Evolutionary conservation across 1,140 invertebrate species (phyloP), one percentile per base, ranked within the genome.

Genomic region (Anthonomus grandis): DNA sequence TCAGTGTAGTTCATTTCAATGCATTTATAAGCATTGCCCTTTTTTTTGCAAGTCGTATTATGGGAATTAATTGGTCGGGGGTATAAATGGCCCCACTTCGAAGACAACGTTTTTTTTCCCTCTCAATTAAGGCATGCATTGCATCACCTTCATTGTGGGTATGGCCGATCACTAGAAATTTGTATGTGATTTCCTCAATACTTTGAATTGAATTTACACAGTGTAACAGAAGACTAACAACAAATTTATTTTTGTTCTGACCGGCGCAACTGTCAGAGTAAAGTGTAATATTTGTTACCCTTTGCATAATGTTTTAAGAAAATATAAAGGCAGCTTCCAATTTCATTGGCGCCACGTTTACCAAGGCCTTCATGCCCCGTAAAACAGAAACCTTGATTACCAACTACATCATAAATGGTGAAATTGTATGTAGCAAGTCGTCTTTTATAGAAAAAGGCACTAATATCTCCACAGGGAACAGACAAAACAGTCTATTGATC

Each of bases 281-380:
- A 31, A 60, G 57, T 27, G 53, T 34, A 24, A 59, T 48, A 31
- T 50, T 75, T 57, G n/a, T 12, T 55, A 47, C 18, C 48, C 27
- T 53, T 63, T 54, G 44, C 57, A 53, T 46, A 13, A 12, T 9
- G 2, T 38, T 21, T 23, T 23, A 51, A 21, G 18, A 25, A 51
- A 3, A 22, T 13, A 3, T 5, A 15, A 1, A 49, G 12, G 37
- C 59, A 61, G 6, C 66, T 64, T n/a, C 69, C 70, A 57, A 78
- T 78, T 66, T 75, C 72, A 44, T 70, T 74, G 12, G 72, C 67
- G 4, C 70, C 74, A 42, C 74, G 65, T 27, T 71, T 69, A 13
- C 61, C 76, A 42, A 72, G 59, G 2, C 61, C 62, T 63, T 80
- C 76, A 63, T 74, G 64, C 75, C 76, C 79, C 21, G 76, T 63